Percentiles rank a stretch among this genome's conserved stretches.
phyloP scores from a whole-genome alignment of 1,140 invertebrate genomes.

The Psilanteris sp. region DNA sequence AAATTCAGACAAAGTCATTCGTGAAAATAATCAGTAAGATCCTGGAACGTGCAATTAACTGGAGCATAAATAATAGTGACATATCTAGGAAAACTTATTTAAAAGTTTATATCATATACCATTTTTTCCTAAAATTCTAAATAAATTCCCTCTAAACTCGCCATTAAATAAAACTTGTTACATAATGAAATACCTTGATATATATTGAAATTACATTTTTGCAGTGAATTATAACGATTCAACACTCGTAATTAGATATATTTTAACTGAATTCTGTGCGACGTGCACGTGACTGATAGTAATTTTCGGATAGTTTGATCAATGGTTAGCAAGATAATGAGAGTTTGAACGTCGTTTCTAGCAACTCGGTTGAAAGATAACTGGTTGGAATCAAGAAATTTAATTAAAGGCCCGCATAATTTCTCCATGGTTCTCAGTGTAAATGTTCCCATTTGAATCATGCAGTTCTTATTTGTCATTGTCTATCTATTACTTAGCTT shows the following conservation, averaged over 20 bases:
- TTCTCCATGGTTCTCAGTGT: conserved; percentile 59
- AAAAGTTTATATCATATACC: too few species aligned
- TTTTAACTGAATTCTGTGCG: conserved; percentile 7
- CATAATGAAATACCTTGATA: too few species aligned
- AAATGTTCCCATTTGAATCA: conserved; percentile 62
- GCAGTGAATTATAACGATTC: conserved; percentile 38
- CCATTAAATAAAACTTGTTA: too few species aligned
- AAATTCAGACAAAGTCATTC: conserved; percentile 53
- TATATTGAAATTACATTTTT: too few species aligned
- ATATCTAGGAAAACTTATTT: not conserved
- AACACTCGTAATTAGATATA: conserved; percentile 33
- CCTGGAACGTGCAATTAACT: conserved; percentile 20
- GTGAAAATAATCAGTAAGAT: conserved; percentile 53
- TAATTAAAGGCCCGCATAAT: conserved; percentile 70
- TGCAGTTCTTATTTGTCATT: conserved; percentile 67
- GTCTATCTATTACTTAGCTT: conserved; percentile 52
- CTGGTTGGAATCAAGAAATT: conserved; percentile 69
- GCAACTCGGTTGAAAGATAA: conserved; percentile 64
- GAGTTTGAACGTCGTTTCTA: conserved; percentile 64
- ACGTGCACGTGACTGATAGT: conserved; percentile 38
- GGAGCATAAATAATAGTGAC: conserved; percentile 34
- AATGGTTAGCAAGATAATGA: conserved; percentile 67
- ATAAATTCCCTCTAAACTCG: too few species aligned
- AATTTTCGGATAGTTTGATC: conserved; percentile 64
- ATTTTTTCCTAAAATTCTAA: too few species aligned